Evolutionary conservation across 2,797 vertebrate genomes (phyloP), one percentile per base, ranked within the genome.

Genomic region (Pangasius larnaudii): DNA sequence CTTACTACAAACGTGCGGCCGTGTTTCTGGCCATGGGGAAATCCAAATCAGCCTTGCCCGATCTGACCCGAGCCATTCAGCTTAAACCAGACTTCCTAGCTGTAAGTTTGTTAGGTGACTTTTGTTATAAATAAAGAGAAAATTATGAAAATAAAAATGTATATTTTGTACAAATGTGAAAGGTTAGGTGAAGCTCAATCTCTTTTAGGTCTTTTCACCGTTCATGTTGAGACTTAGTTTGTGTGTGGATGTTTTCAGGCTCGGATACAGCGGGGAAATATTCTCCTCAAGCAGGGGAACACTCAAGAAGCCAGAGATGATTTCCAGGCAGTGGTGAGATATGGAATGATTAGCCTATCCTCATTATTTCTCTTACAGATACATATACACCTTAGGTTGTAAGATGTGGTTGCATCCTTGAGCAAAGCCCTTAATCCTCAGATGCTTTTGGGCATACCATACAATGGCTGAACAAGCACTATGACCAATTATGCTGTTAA

Each of bases 1-100:
- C 97, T 3, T 97, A 96, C 92, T 97, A 97, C 94, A 97, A 97
- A 91, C 93, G 97, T 65, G 97, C 97, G 2, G 96, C 97, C 0
- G 97, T 97, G 61, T 97, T 97, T 87, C 91, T 97, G 91, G 97
- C 97, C 0, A 96, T 97, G 97, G 97, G 97, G 2, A 97, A 97
- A 90, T 97, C 97, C 84, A 97, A 96, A 89, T 96, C 97, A 0
- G 97, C 97, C 0, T 93, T 97, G 59, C 97, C 97, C 0, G 97
- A 97, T 85, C 95, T 97, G 87, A 95, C 94, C 81, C 95, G 90
- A 78, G 96, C 96, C 88, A 97, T 97, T 88, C 94, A 96, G 61
- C 96, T 97, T 65, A 97, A 97, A 90, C 96, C 97, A 0, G 97
- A 97, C 91, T 97, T 97, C 91, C 90, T 97, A 85, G 96, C 96